Conservation (phyloP, 2,797 vertebrate genomes). For the Cheirogaleus major region DNA sequence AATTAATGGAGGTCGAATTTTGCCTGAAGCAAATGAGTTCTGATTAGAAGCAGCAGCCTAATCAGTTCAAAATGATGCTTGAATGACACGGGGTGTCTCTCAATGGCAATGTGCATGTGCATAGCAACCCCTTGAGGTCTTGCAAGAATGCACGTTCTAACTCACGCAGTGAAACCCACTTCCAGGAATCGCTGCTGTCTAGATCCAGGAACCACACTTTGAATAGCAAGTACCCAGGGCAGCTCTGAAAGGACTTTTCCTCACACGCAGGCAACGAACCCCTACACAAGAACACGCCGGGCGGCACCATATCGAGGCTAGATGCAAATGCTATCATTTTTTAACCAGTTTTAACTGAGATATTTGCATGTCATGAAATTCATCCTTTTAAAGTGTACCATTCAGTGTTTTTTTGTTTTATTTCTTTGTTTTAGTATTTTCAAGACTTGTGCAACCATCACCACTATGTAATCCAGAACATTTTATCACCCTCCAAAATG, state of each 20-base stretch:
- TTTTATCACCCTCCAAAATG: background rate
- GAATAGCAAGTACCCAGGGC: fast-evolving
- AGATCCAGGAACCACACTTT: background rate
- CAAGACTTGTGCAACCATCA: background rate
- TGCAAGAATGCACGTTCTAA: background rate
- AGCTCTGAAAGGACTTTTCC: fast-evolving
- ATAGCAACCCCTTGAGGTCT: background rate
- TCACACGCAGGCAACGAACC: fast-evolving
- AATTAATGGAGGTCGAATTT: background rate
- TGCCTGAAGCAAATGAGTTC: background rate
- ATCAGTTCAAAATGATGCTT: background rate
- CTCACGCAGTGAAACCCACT: fast-evolving
- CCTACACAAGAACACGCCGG: fast-evolving
- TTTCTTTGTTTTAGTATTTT: background rate
- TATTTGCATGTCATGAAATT: background rate
- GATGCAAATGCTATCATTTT: background rate
- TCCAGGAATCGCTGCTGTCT: background rate
- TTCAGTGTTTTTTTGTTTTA: background rate
- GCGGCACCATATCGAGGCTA: fast-evolving
- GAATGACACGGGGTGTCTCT: no score
- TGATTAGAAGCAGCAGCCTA: background rate
- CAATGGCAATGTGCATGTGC: fast-evolving
- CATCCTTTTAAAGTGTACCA: background rate
- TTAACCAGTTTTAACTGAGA: background rate
- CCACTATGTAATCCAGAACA: no score